Evolutionary conservation across 2,888 invertebrate genomes (phyloP).

Genomic region (Plutella xylostella): DNA sequence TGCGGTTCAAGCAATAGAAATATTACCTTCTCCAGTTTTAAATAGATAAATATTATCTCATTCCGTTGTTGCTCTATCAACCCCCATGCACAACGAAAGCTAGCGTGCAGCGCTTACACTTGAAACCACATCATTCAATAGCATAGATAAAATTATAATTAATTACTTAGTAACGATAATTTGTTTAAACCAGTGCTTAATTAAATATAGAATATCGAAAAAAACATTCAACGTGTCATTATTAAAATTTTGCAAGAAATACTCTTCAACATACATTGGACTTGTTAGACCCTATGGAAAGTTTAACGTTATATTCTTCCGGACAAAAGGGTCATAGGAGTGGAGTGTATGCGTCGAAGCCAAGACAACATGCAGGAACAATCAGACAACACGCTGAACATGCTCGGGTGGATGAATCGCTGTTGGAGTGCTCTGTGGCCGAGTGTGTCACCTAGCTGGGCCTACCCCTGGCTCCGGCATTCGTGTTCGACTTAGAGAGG

Average conservation of each 20-base stretch:
- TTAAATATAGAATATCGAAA: no score
- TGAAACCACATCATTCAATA: slow-evolving; percentile 55
- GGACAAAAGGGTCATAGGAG: slow-evolving; percentile 31
- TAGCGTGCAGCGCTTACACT: slow-evolving; percentile 65
- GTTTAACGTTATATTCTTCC: no score
- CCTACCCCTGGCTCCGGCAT: no score
- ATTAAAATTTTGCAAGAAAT: slow-evolving; percentile 15
- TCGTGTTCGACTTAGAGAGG: neutral
- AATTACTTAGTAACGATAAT: slow-evolving; percentile 25
- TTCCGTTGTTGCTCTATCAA: slow-evolving; percentile 63
- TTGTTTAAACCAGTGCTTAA: slow-evolving; percentile 44
- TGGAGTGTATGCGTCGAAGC: slow-evolving; percentile 56
- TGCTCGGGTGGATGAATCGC: slow-evolving; percentile 51
- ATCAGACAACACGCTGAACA: slow-evolving; percentile 56
- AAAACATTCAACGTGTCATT: no score
- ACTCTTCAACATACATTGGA: slow-evolving; percentile 10
- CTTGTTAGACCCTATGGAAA: no score
- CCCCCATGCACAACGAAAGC: slow-evolving; percentile 69
- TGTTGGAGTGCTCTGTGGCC: slow-evolving; percentile 48
- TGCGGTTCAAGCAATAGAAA: slow-evolving; percentile 59
- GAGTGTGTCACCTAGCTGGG: slow-evolving; percentile 5
- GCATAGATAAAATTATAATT: slow-evolving; percentile 33
- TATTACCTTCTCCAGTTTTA: slow-evolving; percentile 53
- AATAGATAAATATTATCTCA: slow-evolving; percentile 42
- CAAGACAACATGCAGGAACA: slow-evolving; percentile 68